Evolutionary conservation across 1,140 invertebrate species (phyloP).

Genomic region (Hylaeus volcanicus): DNA sequence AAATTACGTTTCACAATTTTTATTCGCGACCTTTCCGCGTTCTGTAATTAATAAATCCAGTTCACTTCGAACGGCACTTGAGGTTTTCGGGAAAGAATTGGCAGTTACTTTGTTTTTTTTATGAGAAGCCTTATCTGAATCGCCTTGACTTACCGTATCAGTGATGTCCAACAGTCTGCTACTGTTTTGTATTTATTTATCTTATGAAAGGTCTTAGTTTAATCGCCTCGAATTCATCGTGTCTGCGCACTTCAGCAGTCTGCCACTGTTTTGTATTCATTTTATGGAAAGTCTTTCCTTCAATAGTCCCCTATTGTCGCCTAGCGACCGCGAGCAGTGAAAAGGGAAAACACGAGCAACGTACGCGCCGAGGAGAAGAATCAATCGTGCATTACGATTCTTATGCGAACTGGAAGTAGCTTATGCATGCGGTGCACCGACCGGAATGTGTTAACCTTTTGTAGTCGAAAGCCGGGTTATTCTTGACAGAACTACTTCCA

Average conservation of each 20-base stretch:
- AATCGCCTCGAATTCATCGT: too few relatives aligned
- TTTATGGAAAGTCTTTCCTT: too few relatives aligned
- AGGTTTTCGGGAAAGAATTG: too few relatives aligned
- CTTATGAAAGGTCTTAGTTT: too few relatives aligned
- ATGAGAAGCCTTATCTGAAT: too few relatives aligned
- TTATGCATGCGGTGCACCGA: conserved; percentile 8
- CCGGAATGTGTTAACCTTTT: conserved; percentile 30
- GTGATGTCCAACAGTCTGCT: too few relatives aligned
- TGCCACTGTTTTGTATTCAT: too few relatives aligned
- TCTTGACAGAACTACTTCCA: not conserved
- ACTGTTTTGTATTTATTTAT: too few relatives aligned
- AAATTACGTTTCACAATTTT: conserved; percentile 31
- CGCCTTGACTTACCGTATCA: too few relatives aligned
- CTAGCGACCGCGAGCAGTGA: not conserved
- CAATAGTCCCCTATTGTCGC: not conserved
- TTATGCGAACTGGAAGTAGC: not conserved
- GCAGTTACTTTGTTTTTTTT: too few relatives aligned
- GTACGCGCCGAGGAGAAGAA: not conserved
- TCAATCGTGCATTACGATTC: conserved; percentile 7
- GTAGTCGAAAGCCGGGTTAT: conserved; percentile 25
- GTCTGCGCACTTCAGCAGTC: not conserved
- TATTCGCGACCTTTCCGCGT: not conserved
- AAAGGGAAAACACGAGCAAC: not conserved
- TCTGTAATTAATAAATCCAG: too few relatives aligned
- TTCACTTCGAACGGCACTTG: too few relatives aligned